A percentile compares a stretch with the other conserved stretches of the same genome.
Conservation (phyloP, 2,113 vertebrate genomes). For the Ammodytes dubius region DNA sequence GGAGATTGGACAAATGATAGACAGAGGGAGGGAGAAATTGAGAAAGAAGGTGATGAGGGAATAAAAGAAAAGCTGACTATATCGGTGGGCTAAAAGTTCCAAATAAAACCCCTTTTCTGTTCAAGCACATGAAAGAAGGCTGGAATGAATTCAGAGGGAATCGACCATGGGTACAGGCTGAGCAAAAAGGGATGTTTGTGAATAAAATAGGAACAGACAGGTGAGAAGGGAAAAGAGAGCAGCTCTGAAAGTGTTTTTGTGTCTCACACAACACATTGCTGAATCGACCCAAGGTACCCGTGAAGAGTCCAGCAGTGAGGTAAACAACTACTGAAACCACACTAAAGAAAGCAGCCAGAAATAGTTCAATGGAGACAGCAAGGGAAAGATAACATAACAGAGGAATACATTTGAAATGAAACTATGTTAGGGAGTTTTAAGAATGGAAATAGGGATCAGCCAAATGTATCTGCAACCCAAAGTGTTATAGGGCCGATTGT, state of each 20-base stretch:
- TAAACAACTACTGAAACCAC: conserved; percentile 39
- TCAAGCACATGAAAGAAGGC: conserved; percentile 22
- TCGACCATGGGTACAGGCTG: conserved; percentile 5
- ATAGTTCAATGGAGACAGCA: conserved; percentile 34
- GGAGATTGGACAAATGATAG: conserved; percentile 35
- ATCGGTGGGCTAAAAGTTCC: conserved; percentile 33
- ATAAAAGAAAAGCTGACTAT: conserved; percentile 25
- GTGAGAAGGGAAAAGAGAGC: conserved; percentile 38
- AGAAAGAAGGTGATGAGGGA: conserved; percentile 10
- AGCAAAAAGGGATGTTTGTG: conserved; percentile 21
- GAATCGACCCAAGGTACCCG: background rate
- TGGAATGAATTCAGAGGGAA: conserved; percentile 13
- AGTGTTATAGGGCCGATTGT: background rate
- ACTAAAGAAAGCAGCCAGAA: conserved; percentile 14
- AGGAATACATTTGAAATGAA: conserved; percentile 14
- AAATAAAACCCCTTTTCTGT: conserved; percentile 9
- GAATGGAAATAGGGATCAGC: background rate
- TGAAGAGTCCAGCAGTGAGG: conserved; percentile 50
- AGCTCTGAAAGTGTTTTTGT: conserved; percentile 35
- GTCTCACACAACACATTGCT: conserved; percentile 59
- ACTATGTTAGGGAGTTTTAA: background rate
- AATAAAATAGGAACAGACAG: conserved; percentile 47
- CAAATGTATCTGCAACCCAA: conserved; percentile 16
- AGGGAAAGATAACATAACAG: background rate
- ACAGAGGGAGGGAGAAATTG: conserved; percentile 25